Percentiles rank a stretch among this genome's conserved stretches.
Evolutionary conservation across 1,140 invertebrate species (phyloP).

Genomic region (Sesamia nonagrioides): DNA sequence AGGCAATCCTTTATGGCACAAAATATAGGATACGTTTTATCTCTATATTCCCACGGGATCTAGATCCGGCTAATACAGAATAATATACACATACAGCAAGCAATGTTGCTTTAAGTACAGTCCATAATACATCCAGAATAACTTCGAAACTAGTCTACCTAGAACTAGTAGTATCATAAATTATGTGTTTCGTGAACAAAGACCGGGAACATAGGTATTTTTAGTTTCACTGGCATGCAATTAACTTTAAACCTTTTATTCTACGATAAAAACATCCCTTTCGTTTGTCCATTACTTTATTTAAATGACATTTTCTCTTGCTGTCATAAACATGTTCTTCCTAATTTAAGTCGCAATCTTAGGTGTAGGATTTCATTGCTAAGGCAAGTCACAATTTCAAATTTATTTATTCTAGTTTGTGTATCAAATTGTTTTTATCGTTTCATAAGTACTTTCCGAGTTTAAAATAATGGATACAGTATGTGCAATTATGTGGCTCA

Average conservation of each 20-base stretch:
- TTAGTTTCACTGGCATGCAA: slow-evolving; percentile 20
- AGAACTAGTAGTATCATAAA: too few relatives aligned
- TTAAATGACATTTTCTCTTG: neutral
- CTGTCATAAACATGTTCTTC: neutral
- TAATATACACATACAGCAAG: neutral
- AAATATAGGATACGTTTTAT: too few relatives aligned
- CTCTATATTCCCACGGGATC: too few relatives aligned
- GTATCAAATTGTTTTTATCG: too few relatives aligned
- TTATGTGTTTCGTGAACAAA: slow-evolving; percentile 15
- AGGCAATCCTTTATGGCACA: too few relatives aligned
- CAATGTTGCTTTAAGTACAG: neutral
- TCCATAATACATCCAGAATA: neutral
- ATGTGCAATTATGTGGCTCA: too few relatives aligned
- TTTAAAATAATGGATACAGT: too few relatives aligned
- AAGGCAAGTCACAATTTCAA: too few relatives aligned
- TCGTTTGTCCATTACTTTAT: neutral
- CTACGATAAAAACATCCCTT: neutral
- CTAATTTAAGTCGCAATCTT: neutral
- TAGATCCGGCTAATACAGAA: too few relatives aligned
- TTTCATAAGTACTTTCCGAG: too few relatives aligned
- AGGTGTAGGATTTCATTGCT: too few relatives aligned
- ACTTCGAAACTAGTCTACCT: slow-evolving; percentile 1
- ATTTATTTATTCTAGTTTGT: too few relatives aligned
- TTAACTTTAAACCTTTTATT: slow-evolving; percentile 33
- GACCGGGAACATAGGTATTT: slow-evolving; percentile 12